phyloP scores from a whole-genome alignment of 2,113 vertebrate species.

The Rousettus leschenaultii region DNA sequence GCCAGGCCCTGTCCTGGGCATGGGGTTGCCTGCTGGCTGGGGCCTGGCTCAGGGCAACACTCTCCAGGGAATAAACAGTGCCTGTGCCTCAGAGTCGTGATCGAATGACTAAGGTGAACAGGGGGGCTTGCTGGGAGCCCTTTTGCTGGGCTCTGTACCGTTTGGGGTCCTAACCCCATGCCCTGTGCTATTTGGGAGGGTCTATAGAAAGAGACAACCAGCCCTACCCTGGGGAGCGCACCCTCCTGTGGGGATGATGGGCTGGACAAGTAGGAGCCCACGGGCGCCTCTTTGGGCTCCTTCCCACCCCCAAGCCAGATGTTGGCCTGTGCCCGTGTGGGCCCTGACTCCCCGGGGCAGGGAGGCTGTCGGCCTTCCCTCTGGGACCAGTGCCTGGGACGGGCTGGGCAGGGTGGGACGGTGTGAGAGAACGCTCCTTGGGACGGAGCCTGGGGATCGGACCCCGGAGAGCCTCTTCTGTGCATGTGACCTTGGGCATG shows the following conservation, averaged over 20 bases:
- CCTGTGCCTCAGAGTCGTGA: background rate
- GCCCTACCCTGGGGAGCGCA: background rate
- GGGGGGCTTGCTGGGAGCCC: background rate
- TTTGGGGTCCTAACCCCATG: background rate
- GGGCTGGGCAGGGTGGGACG: background rate
- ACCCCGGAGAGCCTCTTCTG: background rate
- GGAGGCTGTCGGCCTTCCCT: background rate
- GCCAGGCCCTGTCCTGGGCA: background rate
- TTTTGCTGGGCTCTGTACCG: background rate
- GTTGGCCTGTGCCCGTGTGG: background rate
- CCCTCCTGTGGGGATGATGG: background rate
- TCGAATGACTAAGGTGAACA: accelerated
- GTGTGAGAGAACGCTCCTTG: background rate
- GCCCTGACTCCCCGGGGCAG: background rate
- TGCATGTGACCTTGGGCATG: accelerated
- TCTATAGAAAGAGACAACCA: background rate
- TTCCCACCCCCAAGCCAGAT: background rate
- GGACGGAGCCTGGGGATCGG: accelerated
- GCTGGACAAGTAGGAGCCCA: background rate
- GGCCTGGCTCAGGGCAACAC: background rate
- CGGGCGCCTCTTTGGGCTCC: background rate
- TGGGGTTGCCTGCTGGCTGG: background rate
- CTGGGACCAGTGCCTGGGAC: background rate
- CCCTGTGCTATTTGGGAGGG: background rate
- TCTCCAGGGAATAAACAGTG: accelerated